Base-by-base conservation (phyloP, 1,140 invertebrate genomes). In the Dendroctonus ponderosae region DNA sequence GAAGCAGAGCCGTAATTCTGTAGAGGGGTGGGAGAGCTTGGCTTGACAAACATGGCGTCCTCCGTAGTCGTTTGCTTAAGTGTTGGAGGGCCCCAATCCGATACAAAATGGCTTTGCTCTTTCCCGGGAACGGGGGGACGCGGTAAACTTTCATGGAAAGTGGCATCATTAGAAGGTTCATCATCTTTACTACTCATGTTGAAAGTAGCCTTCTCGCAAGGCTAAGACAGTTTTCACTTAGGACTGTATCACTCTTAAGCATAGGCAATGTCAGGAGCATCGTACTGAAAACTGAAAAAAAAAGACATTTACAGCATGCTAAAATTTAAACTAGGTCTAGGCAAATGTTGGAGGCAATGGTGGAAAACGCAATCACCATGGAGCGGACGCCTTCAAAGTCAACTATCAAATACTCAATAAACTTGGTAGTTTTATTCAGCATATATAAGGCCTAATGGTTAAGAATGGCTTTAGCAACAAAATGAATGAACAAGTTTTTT, bases 51-150 rank as follows among this genome's bases (percentile, higher is more conserved):
- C 41, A 67, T 71, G 41, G 51, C 49, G 14, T 58, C 66, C 42
- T 63, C 66, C 69, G 70, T 70, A 46, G 62, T 63, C 12, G 57
- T 15, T 14, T 67, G 67, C 40, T 56, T 68, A 7, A 60, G 7
- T 11, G 43, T 44, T 40, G 54, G 42, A 8, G 51, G 60, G 11
- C 59, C 69, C 74, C 75, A 75, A 43, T 76, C 75, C 6, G 72
- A 72, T 38, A 67, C 41, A 62, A 68, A 75, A 53, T 74, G 73
- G 26, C 66, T 71, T 48, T 76, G 70, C 62, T 79, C 78, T 68
- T 79, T 74, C 41, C 78, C 78, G 14, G 75, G 72, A n/a, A 78
- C 73, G 8, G 77, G 76, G 38, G 78, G 78, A 44, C 78, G 63
- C 7, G 77, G 78, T 7, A 71, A 72, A 38, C 71, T 77, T 46